Percentiles rank a stretch among this genome's conserved stretches.
phyloP scores from a whole-genome alignment of 53 echinoderm and acorn worm species.

The Crossaster papposus region DNA sequence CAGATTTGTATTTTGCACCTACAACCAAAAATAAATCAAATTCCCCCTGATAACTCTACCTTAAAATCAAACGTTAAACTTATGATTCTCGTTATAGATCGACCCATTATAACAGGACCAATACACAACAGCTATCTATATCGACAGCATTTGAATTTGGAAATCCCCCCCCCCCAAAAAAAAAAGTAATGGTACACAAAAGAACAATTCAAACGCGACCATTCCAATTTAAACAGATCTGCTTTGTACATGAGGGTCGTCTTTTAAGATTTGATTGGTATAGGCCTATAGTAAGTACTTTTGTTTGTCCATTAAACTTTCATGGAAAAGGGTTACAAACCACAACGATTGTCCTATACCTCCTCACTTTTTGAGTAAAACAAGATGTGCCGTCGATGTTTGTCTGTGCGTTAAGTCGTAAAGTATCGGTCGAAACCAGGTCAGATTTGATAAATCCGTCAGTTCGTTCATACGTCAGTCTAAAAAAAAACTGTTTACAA shows the following conservation, averaged over 20 bases:
- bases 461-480: not conserved
- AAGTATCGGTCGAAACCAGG: not conserved
- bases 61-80: not conserved
- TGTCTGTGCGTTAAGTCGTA: not conserved
- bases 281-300: too few relatives aligned
- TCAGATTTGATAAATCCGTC: not conserved
- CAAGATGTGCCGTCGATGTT: not conserved
- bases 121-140: not conserved
- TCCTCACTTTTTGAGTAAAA: not conserved
- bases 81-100: not conserved
- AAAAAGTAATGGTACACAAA: not conserved
- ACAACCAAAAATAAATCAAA: not conserved
- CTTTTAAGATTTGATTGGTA: too few relatives aligned
- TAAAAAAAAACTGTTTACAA: not conserved
- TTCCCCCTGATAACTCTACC: not conserved
- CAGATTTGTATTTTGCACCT: too few relatives aligned
- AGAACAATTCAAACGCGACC: not conserved
- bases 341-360: not conserved
- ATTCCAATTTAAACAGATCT: not conserved
- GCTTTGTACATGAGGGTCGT: too few relatives aligned
- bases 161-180: too few relatives aligned
- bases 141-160: not conserved
- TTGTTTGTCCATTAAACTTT: not conserved
- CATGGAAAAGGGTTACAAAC: not conserved
- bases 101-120: not conserved